Evolutionary conservation across 1,140 invertebrate genomes (phyloP), one percentile per base, ranked within the genome.

Genomic region (Drosophila micromelanica): DNA sequence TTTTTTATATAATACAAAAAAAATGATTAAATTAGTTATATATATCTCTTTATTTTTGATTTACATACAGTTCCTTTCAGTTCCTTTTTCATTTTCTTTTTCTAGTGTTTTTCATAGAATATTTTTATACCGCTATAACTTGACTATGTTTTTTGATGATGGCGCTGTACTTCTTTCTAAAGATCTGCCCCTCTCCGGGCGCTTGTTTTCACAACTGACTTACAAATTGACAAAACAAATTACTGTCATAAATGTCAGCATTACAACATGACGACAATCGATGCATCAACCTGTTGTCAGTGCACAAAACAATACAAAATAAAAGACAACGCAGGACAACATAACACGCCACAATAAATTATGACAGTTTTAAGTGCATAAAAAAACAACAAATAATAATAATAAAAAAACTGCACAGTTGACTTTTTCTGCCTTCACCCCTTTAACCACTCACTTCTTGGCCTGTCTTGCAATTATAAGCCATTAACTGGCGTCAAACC

Each of bases 191-290:
- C 23, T 12, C 27, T n/a, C n/a, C 17, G 8, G 43, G 13, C 43
- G 56, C 56, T 70, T 73, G 62, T 73, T 67, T 68, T 60, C 42
- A 38, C 43, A 48, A 68, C 71, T 72, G 61, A 67, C 68, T 78
- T 78, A 86, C 81, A 86, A 86, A 86, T 87, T 87, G 84, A 76
- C 32, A 79, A 87, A 89, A 89, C 84, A 87, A 87, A 87, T 87
- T 89, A 87, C 84, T 89, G 84, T 89, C 84, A 87, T 87, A 87
- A 84, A 79, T 72, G 84, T 89, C 84, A 89, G 69, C 84, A 87
- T 87, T 89, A 87, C 84, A 82, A 89, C 82, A 79, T 65, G 78
- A 89, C 79, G 72, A 82, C 82, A 89, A 87, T 89, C 84, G 79
- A 89, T 87, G 79, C 84, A 87, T 89, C 84, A 85, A 86, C 72